A percentile compares a stretch with the other conserved stretches of the same genome.
These are phyloP conservation scores for Sardinella longiceps DNA, from an alignment of 2,797 vertebrate genomes.

Conservation along the genomic window DNA sequence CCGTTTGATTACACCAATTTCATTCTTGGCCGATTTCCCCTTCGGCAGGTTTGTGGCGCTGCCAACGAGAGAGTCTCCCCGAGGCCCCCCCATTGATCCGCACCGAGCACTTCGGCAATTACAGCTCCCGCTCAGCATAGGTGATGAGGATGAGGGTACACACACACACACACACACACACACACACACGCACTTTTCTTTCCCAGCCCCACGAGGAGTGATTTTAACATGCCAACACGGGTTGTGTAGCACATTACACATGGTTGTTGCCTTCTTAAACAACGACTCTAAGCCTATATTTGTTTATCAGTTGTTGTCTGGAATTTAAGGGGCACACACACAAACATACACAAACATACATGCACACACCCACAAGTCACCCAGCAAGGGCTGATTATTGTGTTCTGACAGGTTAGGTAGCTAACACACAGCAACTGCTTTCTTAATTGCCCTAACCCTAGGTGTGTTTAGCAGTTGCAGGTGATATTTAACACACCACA, in stretches of 20 bases:
- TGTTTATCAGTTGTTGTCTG: conserved; percentile 5
- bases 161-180: conserved; percentile 18
- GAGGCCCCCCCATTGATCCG: conserved; percentile 81
- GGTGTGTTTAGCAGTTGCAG: neutral
- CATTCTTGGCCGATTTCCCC: conserved; percentile 91
- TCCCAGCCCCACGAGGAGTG: neutral
- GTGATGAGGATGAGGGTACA: conserved; percentile 76
- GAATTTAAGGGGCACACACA: neutral
- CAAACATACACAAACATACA: neutral
- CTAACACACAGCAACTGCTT: neutral
- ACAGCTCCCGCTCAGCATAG: conserved; percentile 82
- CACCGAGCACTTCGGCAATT: conserved; percentile 77
- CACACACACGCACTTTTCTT: neutral
- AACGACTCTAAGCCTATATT: neutral
- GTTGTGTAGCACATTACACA: neutral
- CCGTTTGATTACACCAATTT: conserved; percentile 86
- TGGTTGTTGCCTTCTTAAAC: conserved; percentile 4
- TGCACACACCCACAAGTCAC: neutral
- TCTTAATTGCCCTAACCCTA: neutral
- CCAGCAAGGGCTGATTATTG: neutral
- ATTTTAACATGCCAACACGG: neutral
- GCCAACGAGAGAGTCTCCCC: conserved; percentile 81
- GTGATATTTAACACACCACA: neutral
- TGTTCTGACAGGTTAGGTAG: neutral
- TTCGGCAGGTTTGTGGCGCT: conserved; percentile 80